phyloP scores from a whole-genome alignment of 2,888 invertebrate genomes.

The Dioctria linearis region DNA sequence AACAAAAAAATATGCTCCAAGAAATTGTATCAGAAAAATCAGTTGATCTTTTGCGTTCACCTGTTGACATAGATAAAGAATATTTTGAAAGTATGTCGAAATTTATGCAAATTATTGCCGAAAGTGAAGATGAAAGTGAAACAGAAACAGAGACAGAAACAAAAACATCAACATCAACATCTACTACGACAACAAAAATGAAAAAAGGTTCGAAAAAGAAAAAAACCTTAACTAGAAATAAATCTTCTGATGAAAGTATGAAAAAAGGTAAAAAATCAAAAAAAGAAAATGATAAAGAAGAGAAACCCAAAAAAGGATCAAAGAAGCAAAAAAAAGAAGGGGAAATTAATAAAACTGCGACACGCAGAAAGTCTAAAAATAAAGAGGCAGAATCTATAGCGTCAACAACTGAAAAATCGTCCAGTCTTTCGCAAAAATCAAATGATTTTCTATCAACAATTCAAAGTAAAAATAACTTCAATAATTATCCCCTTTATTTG shows the following conservation, averaged over 20 bases:
- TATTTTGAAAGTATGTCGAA: constrained; percentile 17
- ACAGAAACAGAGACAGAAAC: neutral
- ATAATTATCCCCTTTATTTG: neutral
- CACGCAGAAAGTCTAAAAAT: neutral
- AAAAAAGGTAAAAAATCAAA: neutral
- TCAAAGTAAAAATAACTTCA: neutral
- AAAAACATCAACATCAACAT: neutral
- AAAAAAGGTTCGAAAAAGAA: neutral
- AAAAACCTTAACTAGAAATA: neutral
- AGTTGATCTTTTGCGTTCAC: neutral
- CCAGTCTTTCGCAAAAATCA: too few species aligned
- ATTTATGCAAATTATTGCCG: constrained; percentile 16
- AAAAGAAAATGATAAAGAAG: neutral
- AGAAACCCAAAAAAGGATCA: neutral
- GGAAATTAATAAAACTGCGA: neutral
- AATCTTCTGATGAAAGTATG: neutral
- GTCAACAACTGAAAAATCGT: neutral
- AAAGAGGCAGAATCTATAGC: neutral
- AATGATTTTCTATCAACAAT: neutral
- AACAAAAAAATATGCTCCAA: constrained; percentile 20
- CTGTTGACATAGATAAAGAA: constrained; percentile 46
- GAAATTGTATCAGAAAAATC: neutral
- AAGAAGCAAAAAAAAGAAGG: constrained; percentile 16
- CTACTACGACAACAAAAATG: neutral
- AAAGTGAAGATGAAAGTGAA: constrained; percentile 28